Evolutionary conservation across 2,797 vertebrate genomes (phyloP), one percentile per base, ranked within the genome.

Genomic region (Botia almorhae): DNA sequence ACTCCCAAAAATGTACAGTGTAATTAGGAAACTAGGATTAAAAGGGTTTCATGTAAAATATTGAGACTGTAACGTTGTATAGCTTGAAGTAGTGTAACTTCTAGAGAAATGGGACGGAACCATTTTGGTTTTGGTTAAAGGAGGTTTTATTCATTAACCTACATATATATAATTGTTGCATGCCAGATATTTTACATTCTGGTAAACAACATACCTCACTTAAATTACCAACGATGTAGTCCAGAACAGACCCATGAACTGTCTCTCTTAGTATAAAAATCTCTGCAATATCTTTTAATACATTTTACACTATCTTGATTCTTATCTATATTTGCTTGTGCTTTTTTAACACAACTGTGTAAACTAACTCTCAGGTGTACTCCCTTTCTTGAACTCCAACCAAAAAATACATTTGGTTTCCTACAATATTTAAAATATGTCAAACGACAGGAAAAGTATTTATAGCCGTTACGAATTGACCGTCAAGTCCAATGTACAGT

Each of bases 321-420:
- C 10, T 1, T 74, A 50, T 69, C 63, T 68, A n/a, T 46, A 10
- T 68, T 46, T 46, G 16, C 14, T 68, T 50, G 29, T n/a, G 23
- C 50, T 6, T 50, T 43, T 77, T 69, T 26, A 26, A 48, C 12
- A 33, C n/a, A 58, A 48, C 36, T 60, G 58, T 71, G 7, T 69
- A 70, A 70, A 61, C 21, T 16, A 43, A n/a, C 60, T 70, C 13
- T 21, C 69, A 50, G 2, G 16, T 74, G 23, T 75, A 19, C 21
- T 69, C 55, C 13, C 39, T 23, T 65, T 75, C 55, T 63, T 36
- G 58, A 69, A 69, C 17, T 17, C 17, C 12, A 33, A 48, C 65
- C 75, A 69, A 78, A 77, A 65, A 69, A 33, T 60, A 11, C 75
- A 58, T 76, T 26, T 55, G 19, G 33, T 58, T 68, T 43, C 64